A percentile compares a stretch with the other conserved stretches of the same genome.
Evolutionary conservation across 2,888 invertebrate genomes (phyloP).

Genomic region (Aethes cnicana): DNA sequence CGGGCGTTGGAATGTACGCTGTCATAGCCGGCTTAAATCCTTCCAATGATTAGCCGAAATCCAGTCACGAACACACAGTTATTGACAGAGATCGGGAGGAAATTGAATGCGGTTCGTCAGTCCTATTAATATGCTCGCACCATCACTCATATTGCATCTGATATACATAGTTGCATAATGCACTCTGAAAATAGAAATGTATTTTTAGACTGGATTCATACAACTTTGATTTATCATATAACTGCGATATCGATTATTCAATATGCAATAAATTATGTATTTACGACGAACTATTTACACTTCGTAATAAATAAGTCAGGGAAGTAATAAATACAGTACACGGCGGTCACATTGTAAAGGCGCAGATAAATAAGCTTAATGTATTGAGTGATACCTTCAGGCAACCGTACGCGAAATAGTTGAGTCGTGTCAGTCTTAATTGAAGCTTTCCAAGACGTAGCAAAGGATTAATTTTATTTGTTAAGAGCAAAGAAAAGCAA

Average conservation of each 20-base stretch:
- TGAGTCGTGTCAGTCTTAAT: conserved; percentile 44
- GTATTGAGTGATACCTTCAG: conserved; percentile 45
- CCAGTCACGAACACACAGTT: conserved; percentile 50
- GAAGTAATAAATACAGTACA: conserved; percentile 1
- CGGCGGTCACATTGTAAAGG: conserved; percentile 7
- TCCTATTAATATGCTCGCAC: conserved; percentile 31
- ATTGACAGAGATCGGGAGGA: conserved; percentile 45
- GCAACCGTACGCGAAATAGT: conserved; percentile 18
- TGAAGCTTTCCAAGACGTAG: conserved; percentile 43
- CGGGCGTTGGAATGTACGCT: conserved; percentile 51
- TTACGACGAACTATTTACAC: no score
- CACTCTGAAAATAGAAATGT: no score
- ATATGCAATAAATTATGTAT: no score
- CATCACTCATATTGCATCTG: conserved; percentile 19
- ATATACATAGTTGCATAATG: conserved; percentile 16
- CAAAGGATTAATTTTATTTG: conserved; percentile 47
- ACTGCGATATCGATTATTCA: no score
- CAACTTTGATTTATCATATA: no score
- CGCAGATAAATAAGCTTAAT: no score
- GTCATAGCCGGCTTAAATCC: conserved; percentile 52
- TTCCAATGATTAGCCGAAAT: conserved; percentile 56
- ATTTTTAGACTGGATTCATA: no score
- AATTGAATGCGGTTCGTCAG: conserved; percentile 36
- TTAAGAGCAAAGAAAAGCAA: conserved; percentile 55
- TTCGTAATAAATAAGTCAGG: conserved; percentile 22